Percentiles rank a stretch among this genome's conserved stretches.
phyloP scores from a whole-genome alignment of 2,113 vertebrate genomes.

The Rhizomys pruinosus region DNA sequence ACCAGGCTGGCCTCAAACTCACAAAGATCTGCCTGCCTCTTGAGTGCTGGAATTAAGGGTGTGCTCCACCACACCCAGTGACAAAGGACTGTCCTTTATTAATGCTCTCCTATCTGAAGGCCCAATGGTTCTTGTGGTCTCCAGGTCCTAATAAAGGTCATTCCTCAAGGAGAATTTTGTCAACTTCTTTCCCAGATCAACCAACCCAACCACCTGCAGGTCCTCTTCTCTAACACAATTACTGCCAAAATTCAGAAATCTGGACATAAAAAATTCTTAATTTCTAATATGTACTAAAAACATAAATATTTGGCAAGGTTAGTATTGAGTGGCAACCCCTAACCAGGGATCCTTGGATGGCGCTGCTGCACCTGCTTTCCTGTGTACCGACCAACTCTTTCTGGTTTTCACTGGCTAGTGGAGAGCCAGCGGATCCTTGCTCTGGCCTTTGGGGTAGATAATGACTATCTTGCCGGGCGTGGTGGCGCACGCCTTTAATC shows the following conservation, averaged over 20 bases:
- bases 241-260: neutral
- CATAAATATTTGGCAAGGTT: neutral
- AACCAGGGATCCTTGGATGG: neutral
- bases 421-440: neutral
- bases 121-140: neutral
- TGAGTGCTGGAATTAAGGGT: too few species aligned
- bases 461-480: too few species aligned
- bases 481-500: too few species aligned
- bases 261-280: neutral
- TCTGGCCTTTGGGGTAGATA: slow-evolving; percentile 19
- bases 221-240: neutral
- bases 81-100: neutral
- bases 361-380: neutral
- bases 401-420: neutral
- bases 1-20: too few species aligned
- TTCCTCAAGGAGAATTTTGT: neutral
- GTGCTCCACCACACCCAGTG: too few species aligned
- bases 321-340: neutral
- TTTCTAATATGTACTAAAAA: slow-evolving; percentile 35
- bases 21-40: too few species aligned
- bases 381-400: neutral
- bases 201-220: neutral
- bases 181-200: neutral
- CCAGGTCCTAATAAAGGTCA: neutral
- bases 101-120: neutral